Conservation (phyloP, 2,113 vertebrate species). For the Peromyscus maniculatus region DNA sequence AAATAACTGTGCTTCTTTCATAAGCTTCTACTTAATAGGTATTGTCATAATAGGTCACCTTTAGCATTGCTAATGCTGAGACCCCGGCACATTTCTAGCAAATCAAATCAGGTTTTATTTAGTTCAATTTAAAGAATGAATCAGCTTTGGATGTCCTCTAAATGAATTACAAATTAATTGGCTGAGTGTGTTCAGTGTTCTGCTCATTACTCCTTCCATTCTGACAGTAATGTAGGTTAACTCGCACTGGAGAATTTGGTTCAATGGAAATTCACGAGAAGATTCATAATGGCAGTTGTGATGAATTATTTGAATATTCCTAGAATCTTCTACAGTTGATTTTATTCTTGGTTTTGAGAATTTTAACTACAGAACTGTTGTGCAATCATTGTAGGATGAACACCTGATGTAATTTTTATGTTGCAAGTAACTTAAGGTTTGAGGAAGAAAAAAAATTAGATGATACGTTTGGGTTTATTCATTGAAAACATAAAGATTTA, state of each 20-base stretch:
- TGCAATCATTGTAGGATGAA: conserved; percentile 4
- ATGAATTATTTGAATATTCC: conserved; percentile 47
- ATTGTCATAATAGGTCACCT: conserved; percentile 43
- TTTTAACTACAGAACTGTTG: conserved; percentile 41
- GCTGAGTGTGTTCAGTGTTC: conserved; percentile 55
- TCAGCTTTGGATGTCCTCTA: conserved; percentile 63
- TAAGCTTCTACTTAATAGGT: conserved; percentile 46
- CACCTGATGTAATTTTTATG: conserved; percentile 17
- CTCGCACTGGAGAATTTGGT: conserved; percentile 43
- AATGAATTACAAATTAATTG: conserved; percentile 76
- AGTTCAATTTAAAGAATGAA: conserved; percentile 67
- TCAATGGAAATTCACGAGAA: conserved; percentile 55
- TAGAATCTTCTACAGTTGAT: conserved; percentile 21
- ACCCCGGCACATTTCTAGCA: conserved; percentile 63
- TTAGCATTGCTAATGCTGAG: conserved; percentile 61
- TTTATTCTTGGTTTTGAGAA: conserved; percentile 54
- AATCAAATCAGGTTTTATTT: conserved; percentile 69
- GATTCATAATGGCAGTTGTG: conserved; percentile 29
- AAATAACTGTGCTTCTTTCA: conserved; percentile 44
- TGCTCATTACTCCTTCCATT: conserved; percentile 70
- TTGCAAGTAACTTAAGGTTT: conserved; percentile 23
- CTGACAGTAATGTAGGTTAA: conserved; percentile 42
- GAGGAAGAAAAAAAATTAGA: background rate
- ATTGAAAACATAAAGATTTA: conserved; percentile 15
- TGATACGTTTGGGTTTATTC: conserved; percentile 42